Conservation (phyloP, 2,113 vertebrate genomes). For the Trogon surrucura region DNA sequence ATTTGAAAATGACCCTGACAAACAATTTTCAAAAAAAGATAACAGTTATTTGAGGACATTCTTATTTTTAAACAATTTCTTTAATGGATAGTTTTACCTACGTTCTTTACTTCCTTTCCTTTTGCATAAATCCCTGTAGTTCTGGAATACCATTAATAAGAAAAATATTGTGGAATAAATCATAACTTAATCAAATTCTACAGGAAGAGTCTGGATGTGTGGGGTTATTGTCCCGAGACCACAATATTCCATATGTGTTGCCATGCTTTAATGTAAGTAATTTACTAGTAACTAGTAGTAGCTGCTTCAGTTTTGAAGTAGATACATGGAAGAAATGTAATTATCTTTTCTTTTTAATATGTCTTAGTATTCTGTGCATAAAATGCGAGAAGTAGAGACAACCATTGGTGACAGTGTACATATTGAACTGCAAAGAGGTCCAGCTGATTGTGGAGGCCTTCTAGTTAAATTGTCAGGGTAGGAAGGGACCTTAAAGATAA, state of each 20-base stretch:
- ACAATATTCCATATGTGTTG: not conserved
- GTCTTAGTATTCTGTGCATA: not conserved
- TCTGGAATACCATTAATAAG: not conserved
- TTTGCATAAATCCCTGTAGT: not conserved
- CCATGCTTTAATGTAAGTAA: not conserved
- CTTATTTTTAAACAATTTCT: not conserved
- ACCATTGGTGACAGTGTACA: accelerated
- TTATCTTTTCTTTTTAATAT: not conserved
- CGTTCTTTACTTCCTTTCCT: not conserved
- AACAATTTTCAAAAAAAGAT: not conserved
- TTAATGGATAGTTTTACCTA: not conserved
- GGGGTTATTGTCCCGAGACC: accelerated
- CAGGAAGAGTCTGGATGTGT: not conserved
- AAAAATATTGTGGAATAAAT: not conserved
- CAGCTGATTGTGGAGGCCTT: not conserved
- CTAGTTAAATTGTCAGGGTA: not conserved
- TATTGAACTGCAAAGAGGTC: not conserved
- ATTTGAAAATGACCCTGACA: not conserved
- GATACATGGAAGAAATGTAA: not conserved
- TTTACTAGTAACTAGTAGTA: not conserved
- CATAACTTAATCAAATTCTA: not conserved
- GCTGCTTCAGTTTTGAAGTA: not conserved
- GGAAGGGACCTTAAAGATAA: too few species aligned
- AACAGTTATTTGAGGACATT: not conserved
- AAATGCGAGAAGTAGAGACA: not conserved